Conservation (phyloP, 2,797 vertebrate species). For the Lepilemur ruficaudatus region DNA sequence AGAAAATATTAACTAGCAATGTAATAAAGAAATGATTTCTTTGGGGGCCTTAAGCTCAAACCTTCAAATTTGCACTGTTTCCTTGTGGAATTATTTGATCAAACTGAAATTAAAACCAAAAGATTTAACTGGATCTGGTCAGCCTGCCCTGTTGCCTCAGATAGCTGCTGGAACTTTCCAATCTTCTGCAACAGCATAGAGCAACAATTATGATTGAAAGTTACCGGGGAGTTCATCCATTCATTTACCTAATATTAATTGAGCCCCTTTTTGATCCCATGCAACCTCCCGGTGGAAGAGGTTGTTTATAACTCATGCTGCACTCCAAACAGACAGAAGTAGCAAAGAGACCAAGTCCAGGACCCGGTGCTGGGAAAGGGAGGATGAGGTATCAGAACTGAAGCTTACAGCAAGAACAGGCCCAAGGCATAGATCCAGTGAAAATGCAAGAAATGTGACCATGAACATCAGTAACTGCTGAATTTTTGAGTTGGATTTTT, state of each 20-base stretch:
- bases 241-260: constrained; percentile 22
- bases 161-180: constrained; percentile 19
- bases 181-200: constrained; percentile 40
- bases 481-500: background rate
- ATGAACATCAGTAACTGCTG: background rate
- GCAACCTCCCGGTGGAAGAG: background rate
- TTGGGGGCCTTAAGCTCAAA: constrained; percentile 66
- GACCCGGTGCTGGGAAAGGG: background rate
- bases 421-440: background rate
- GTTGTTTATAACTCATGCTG: background rate
- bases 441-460: background rate
- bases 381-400: background rate
- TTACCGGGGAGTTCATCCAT: background rate
- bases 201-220: constrained; percentile 28
- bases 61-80: constrained; percentile 72
- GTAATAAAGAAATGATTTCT: constrained; percentile 77
- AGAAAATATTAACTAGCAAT: constrained; percentile 73
- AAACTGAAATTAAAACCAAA: constrained; percentile 69
- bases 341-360: background rate
- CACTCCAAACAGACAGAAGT: background rate
- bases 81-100: constrained; percentile 71
- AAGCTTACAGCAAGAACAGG: background rate
- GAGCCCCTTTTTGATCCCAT: constrained; percentile 15
- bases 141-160: constrained; percentile 12
- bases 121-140: constrained; percentile 45